Evolutionary conservation across 2,888 invertebrate genomes (phyloP).

Genomic region (Synergus gifuensis): DNA sequence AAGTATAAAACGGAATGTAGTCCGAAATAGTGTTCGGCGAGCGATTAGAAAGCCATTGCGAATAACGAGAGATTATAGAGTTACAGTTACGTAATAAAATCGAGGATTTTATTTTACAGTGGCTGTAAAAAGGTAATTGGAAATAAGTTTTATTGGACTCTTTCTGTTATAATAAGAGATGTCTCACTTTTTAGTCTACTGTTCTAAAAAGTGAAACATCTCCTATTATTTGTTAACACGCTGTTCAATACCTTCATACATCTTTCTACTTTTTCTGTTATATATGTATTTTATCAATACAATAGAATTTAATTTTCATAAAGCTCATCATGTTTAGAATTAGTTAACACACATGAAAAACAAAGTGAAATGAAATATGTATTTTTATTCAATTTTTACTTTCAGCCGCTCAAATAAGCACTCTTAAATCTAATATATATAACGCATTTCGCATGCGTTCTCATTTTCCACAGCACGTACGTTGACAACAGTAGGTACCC

Average conservation of each 20-base stretch:
- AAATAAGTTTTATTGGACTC: not conserved
- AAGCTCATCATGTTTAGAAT: no score
- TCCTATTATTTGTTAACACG: no score
- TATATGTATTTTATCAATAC: not conserved
- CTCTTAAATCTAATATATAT: slow-evolving; percentile 23
- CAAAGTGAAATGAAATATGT: no score
- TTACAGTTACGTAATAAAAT: not conserved
- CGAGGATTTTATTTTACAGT: not conserved
- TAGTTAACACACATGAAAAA: no score
- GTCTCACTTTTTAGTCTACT: no score
- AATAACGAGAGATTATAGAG: not conserved
- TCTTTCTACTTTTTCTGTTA: no score
- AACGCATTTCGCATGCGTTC: slow-evolving; percentile 31
- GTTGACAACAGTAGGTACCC: slow-evolving; percentile 53
- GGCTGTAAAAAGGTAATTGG: not conserved
- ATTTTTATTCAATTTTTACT: not conserved
- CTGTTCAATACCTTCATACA: no score
- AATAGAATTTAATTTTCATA: no score
- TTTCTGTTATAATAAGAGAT: not conserved
- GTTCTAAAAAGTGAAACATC: no score
- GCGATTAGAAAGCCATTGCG: slow-evolving; percentile 15
- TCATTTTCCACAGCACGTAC: slow-evolving; percentile 38
- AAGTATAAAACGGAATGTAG: slow-evolving; percentile 33
- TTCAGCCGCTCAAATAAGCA: slow-evolving; percentile 8
- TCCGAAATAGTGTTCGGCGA: slow-evolving; percentile 11